phyloP scores from a whole-genome alignment of 2,113 vertebrate species.

The Brienomyrus brachyistius region DNA sequence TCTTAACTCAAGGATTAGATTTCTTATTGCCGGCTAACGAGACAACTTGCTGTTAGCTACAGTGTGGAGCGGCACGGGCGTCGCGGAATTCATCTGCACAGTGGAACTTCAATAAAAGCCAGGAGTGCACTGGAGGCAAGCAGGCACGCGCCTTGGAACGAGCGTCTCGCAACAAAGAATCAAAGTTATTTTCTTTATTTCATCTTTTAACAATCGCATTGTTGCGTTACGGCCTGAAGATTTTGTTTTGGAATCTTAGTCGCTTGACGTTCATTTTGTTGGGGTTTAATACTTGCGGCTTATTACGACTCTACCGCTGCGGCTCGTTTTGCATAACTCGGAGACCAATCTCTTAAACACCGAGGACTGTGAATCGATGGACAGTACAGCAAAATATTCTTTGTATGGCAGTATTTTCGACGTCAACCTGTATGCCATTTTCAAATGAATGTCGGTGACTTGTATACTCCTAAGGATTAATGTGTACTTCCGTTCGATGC shows the following conservation, averaged over 20 bases:
- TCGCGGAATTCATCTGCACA: constrained; percentile 9
- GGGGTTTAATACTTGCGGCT: background rate
- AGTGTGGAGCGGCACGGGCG: background rate
- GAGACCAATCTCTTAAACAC: background rate
- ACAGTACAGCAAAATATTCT: background rate
- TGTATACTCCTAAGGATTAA: background rate
- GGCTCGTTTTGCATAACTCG: background rate
- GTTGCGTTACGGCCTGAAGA: background rate
- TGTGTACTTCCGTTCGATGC: background rate
- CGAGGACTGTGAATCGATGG: background rate
- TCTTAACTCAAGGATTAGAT: background rate
- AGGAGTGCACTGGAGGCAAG: background rate
- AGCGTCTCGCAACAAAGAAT: background rate
- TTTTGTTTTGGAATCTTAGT: background rate
- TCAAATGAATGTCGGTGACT: background rate
- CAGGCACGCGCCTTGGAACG: constrained; percentile 19
- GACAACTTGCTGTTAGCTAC: background rate
- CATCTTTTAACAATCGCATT: background rate
- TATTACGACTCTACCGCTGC: constrained; percentile 2
- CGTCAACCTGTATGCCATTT: background rate
- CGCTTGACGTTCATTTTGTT: background rate
- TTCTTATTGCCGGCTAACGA: background rate
- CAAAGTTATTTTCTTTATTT: constrained; percentile 1
- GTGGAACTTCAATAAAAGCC: constrained; percentile 9
- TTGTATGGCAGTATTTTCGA: constrained; percentile 2